These are phyloP conservation scores for Laodelphax striatellus DNA, from an alignment of 1,140 invertebrate species.

Conservation along the genomic window DNA sequence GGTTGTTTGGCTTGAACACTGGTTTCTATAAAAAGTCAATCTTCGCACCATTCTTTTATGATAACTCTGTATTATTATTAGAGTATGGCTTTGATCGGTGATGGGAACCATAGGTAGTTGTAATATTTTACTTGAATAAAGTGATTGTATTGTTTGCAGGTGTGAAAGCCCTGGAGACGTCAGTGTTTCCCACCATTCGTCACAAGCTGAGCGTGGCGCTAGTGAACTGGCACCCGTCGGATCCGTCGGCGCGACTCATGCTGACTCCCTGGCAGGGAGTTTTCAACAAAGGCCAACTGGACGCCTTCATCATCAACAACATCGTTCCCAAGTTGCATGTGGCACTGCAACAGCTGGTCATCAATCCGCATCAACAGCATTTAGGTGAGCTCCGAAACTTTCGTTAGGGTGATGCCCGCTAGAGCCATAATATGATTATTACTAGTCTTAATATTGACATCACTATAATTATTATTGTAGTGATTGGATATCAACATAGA, in stretches of 20 bases:
- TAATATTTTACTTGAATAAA: neutral
- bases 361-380: constrained; percentile 78
- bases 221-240: constrained; percentile 82
- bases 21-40: too few species aligned
- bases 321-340: constrained; percentile 82
- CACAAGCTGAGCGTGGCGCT: constrained; percentile 83
- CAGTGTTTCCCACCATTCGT: constrained; percentile 84
- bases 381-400: constrained; percentile 45
- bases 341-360: constrained; percentile 56
- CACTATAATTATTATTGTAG: too few species aligned
- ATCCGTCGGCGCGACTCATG: constrained; percentile 84
- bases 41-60: too few species aligned
- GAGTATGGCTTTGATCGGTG: too few species aligned
- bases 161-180: constrained; percentile 51
- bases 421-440: too few species aligned
- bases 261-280: constrained; percentile 85
- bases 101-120: too few species aligned
- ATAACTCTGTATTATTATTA: too few species aligned
- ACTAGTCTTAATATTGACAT: too few species aligned
- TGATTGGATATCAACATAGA: too few species aligned
- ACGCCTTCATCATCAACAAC: constrained; percentile 76
- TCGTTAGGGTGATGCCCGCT: too few species aligned
- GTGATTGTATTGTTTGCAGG: neutral
- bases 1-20: too few species aligned
- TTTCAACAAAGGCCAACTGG: constrained; percentile 68